A percentile compares a stretch with the other conserved stretches of the same genome.
phyloP scores from a whole-genome alignment of 2,113 vertebrate species.

The Heliornis fulica region DNA sequence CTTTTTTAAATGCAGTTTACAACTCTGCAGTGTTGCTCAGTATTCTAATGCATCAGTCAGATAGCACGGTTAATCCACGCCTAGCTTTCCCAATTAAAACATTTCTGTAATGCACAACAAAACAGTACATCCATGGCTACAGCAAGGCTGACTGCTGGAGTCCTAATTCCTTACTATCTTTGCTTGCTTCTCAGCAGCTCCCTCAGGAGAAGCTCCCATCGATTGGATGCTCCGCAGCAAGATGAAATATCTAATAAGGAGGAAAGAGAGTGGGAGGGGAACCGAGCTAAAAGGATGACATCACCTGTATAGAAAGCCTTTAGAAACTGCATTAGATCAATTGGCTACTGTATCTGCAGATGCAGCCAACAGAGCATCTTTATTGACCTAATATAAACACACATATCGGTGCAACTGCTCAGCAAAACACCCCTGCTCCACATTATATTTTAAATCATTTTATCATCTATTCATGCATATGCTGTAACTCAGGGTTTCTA shows the following conservation, averaged over 20 bases:
- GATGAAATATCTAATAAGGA: constrained; percentile 92
- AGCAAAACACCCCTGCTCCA: constrained; percentile 45
- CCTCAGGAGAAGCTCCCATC: constrained; percentile 83
- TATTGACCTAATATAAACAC: constrained; percentile 78
- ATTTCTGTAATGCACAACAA: constrained; percentile 56
- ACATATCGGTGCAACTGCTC: constrained; percentile 26
- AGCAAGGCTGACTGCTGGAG: constrained; percentile 68
- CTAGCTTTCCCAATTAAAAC: constrained; percentile 72
- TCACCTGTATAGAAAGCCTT: constrained; percentile 84
- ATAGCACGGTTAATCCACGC: constrained; percentile 60
- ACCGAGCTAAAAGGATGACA: constrained; percentile 87
- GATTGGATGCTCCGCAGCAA: constrained; percentile 90
- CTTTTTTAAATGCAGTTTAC: constrained; percentile 68
- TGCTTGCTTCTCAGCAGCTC: constrained; percentile 80
- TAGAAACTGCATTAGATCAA: constrained; percentile 95
- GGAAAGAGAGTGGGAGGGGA: constrained; percentile 88
- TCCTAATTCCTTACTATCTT: constrained; percentile 77
- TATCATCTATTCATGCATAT: not conserved
- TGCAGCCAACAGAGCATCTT: constrained; percentile 82
- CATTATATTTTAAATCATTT: not conserved
- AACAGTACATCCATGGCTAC: constrained; percentile 69
- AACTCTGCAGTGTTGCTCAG: constrained; percentile 74
- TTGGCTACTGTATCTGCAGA: constrained; percentile 87
- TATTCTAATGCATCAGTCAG: constrained; percentile 70
- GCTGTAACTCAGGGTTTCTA: not conserved